Evolutionary conservation across 92 coral and sea anemone species (phyloP).

Genomic region (Actinostola sp.): DNA sequence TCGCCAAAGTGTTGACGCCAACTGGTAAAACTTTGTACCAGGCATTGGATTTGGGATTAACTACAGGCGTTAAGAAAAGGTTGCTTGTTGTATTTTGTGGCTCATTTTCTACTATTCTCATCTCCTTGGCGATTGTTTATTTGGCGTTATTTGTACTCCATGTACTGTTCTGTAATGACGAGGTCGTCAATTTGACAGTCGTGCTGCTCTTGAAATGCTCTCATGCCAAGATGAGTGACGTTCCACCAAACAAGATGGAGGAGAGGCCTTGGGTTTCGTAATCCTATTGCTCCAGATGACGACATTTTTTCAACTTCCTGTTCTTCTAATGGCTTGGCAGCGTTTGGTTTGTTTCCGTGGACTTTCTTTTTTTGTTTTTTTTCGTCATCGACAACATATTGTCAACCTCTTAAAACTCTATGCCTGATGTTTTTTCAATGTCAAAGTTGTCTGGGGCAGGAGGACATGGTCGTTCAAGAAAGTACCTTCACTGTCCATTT

Average conservation of each 20-base stretch:
- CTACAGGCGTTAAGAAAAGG: slow-evolving; percentile 27
- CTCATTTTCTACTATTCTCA: slow-evolving; percentile 15
- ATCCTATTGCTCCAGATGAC: slow-evolving; percentile 56
- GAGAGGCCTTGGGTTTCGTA: slow-evolving; percentile 37
- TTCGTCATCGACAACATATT: slow-evolving; percentile 44
- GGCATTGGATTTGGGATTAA: not conserved
- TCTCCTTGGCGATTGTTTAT: slow-evolving; percentile 59
- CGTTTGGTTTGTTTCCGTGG: slow-evolving; percentile 58
- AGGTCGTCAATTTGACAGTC: slow-evolving; percentile 45
- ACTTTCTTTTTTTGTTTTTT: slow-evolving; percentile 55
- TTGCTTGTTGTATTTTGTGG: slow-evolving; percentile 38
- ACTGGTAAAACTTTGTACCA: slow-evolving; percentile 30
- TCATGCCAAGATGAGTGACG: slow-evolving; percentile 52
- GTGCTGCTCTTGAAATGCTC: slow-evolving; percentile 45
- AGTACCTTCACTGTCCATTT: slow-evolving; percentile 54
- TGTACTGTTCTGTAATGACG: slow-evolving; percentile 38
- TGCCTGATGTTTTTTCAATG: slow-evolving; percentile 32
- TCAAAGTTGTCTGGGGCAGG: slow-evolving; percentile 60
- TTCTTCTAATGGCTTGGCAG: slow-evolving; percentile 47
- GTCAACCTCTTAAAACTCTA: slow-evolving; percentile 53
- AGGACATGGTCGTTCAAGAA: slow-evolving; percentile 59
- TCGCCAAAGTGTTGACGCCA: slow-evolving; percentile 30
- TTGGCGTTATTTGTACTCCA: slow-evolving; percentile 50
- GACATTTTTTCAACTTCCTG: slow-evolving; percentile 48
- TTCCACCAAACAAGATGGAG: slow-evolving; percentile 60